Evolutionary conservation across 23 tunicate genomes (phyloP), one percentile per base, ranked within the genome.

Genomic region (Diplosoma virens): DNA sequence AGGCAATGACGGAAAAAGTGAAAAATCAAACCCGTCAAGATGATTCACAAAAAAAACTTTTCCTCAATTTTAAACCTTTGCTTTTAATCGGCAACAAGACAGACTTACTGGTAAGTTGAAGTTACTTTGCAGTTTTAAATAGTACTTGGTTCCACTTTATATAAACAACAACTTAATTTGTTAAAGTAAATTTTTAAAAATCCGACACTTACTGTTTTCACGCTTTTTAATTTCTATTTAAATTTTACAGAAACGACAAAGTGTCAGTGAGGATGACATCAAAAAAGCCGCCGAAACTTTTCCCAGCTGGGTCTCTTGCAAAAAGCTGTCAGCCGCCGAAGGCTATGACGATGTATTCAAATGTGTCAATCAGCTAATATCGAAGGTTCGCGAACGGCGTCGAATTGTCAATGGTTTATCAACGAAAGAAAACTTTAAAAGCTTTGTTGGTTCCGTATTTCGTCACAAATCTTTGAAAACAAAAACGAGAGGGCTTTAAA

Each of bases 291-390:
- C 74, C 3, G 54, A 37, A 47, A 46, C 64, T 26, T 46, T 60
- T 25, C 83, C 59, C 1, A 3, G 54, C 18, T 37, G 70, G 54
- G 73, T 78, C 37, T 22, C 70, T 3, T 78, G 58, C 41, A 28
- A 47, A 6, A 74, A 78, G 32, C 37, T 78, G 26, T 78, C 83
- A 18, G 83, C 83, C 1, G 83, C 83, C 20, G 83, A 78, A 45
- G 83, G 73, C 7, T 78, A 30, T 30, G 83, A 78, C n/a, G 74
- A 63, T 7, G 83, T 78, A 18, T 7, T 9, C 2, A 32, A 47
- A 24, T 37, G 61, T 28, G 32, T 78, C 0, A 47, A 78, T 30
- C 45, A 7, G 17, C 54, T 78, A 3, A 2, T 78, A 0, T 26
- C 74, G 11, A 78, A 78, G 30, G 45, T 65, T 28, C 37, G 54